A percentile compares a stretch with the other conserved stretches of the same genome.
Evolutionary conservation across 92 coral and sea anemone species (phyloP).

Genomic region (Porites evermanni): DNA sequence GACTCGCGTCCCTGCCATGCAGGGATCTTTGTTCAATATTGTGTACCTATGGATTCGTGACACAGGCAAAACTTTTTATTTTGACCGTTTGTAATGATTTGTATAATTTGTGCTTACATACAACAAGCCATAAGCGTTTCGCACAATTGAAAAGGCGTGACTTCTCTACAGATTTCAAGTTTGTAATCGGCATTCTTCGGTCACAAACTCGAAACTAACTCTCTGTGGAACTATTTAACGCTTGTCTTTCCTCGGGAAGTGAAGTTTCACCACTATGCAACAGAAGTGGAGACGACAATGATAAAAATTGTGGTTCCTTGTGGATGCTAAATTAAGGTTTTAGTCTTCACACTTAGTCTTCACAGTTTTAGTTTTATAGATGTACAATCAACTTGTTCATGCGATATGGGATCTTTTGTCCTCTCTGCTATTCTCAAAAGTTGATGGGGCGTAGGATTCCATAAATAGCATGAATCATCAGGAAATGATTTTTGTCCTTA

Average conservation of each 20-base stretch:
- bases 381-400: background rate
- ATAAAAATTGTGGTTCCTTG: background rate
- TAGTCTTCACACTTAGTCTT: background rate
- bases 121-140: conserved; percentile 14
- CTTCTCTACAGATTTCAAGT: conserved; percentile 22
- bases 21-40: no score
- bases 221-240: background rate
- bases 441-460: background rate
- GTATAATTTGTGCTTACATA: background rate
- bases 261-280: background rate
- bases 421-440: background rate
- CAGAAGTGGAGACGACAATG: background rate
- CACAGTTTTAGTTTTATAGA: background rate
- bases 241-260: background rate
- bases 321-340: background rate
- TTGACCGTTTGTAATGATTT: background rate
- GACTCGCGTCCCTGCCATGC: background rate
- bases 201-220: background rate
- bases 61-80: background rate
- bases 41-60: background rate
- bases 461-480: background rate
- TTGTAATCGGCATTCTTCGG: background rate
- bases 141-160: conserved; percentile 45
- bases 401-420: background rate
- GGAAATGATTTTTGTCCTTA: background rate